Evolutionary conservation across 2,797 vertebrate genomes (phyloP).

Genomic region (Pristis pectinata): DNA sequence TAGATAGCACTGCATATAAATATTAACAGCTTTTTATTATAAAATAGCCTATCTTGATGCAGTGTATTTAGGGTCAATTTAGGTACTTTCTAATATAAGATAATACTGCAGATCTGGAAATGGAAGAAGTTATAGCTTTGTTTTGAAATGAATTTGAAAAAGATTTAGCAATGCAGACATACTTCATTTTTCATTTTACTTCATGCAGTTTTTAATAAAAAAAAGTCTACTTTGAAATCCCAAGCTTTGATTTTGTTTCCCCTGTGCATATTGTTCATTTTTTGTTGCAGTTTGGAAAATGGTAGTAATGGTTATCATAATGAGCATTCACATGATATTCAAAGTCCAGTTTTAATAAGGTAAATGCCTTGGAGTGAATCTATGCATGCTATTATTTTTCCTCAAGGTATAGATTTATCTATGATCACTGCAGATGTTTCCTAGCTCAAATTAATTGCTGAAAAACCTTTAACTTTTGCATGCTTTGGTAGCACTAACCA

Average conservation of each 20-base stretch:
- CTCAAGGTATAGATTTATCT: background rate
- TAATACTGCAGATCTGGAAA: constrained; percentile 35
- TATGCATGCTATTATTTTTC: constrained; percentile 23
- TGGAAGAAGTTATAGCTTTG: background rate
- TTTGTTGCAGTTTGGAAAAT: constrained; percentile 90
- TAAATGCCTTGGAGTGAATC: constrained; percentile 53
- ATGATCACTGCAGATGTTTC: background rate
- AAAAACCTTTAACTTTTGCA: background rate
- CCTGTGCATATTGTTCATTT: constrained; percentile 48
- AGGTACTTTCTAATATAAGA: constrained; percentile 43
- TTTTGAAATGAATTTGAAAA: constrained; percentile 13
- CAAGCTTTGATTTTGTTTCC: constrained; percentile 47
- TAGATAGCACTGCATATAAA: constrained; percentile 30
- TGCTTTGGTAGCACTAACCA: background rate
- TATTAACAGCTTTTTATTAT: background rate
- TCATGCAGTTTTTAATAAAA: background rate
- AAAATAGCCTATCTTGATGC: background rate
- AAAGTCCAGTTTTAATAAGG: constrained; percentile 82
- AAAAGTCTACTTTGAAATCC: background rate
- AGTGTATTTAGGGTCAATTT: background rate
- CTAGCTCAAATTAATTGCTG: background rate
- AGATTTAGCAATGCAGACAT: background rate
- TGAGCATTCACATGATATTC: constrained; percentile 79
- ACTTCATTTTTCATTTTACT: background rate
- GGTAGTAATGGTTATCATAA: constrained; percentile 98